Evolutionary conservation across 1,140 invertebrate species (phyloP).

Genomic region (Anoplophora glabripennis): DNA sequence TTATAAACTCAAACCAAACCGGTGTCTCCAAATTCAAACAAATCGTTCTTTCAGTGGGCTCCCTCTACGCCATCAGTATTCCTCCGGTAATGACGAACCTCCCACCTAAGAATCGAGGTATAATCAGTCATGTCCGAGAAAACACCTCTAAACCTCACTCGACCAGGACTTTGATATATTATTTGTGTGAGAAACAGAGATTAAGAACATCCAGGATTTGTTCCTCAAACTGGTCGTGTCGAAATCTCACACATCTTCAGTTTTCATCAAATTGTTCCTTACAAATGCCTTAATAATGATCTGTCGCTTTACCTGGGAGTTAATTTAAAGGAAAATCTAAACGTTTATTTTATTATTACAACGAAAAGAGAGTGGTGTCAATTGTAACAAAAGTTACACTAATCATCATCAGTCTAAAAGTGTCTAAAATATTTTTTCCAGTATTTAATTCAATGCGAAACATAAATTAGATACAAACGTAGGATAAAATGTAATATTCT

Average conservation of each 20-base stretch:
- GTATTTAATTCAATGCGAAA: too few species aligned
- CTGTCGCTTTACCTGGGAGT: too few species aligned
- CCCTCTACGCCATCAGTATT: conserved; percentile 23
- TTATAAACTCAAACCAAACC: neutral
- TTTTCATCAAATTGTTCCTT: conserved; percentile 12
- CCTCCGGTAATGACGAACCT: conserved; percentile 30
- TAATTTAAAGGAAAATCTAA: too few species aligned
- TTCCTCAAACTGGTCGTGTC: conserved; percentile 20
- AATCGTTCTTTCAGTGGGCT: neutral
- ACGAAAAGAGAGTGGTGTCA: too few species aligned
- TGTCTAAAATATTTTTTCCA: too few species aligned
- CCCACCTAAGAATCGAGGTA: conserved; percentile 30
- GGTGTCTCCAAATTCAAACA: neutral
- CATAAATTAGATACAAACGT: too few species aligned
- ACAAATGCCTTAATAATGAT: too few species aligned
- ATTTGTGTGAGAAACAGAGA: conserved; percentile 34
- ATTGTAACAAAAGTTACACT: too few species aligned
- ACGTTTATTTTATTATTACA: too few species aligned
- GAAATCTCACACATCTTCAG: conserved; percentile 15
- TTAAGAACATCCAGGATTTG: conserved; percentile 36
- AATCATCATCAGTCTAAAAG: too few species aligned
- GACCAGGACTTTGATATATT: conserved; percentile 38
- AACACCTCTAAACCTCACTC: conserved; percentile 32
- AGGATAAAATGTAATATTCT: too few species aligned
- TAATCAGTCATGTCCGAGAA: conserved; percentile 36